Evolutionary conservation across 2,113 vertebrate species (phyloP).

Genomic region (Oryctolagus cuniculus): DNA sequence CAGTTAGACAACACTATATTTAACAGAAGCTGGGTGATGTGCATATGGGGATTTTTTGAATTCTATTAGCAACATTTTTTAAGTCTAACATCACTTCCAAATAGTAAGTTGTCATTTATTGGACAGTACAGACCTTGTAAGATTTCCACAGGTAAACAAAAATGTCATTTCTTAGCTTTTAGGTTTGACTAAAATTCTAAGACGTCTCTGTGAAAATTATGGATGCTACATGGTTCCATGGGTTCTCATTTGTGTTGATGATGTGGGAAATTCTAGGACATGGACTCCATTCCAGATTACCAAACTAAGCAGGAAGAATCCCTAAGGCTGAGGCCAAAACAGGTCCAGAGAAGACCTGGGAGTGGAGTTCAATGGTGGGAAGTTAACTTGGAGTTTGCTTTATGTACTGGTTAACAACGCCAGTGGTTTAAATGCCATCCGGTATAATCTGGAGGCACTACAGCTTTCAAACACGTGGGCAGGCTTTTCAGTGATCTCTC

Average conservation of each 20-base stretch:
- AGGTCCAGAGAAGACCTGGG: neutral
- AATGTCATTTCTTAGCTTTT: conserved; percentile 43
- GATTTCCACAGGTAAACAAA: conserved; percentile 30
- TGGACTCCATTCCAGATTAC: neutral
- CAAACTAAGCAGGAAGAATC: neutral
- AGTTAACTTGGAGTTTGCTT: neutral
- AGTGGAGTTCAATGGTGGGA: neutral
- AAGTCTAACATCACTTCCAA: neutral
- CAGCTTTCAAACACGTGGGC: neutral
- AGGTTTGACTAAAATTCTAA: neutral
- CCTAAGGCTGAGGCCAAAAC: neutral
- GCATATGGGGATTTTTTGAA: neutral
- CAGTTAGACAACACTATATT: neutral
- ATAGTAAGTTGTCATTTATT: neutral
- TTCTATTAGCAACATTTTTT: conserved; percentile 18
- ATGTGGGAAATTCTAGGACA: neutral
- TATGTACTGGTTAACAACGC: neutral
- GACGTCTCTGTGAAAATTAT: neutral
- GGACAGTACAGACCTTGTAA: neutral
- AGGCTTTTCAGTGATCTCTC: neutral
- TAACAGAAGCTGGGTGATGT: neutral
- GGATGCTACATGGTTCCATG: neutral
- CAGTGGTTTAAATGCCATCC: neutral
- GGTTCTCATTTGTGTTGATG: neutral
- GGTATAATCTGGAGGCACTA: neutral